Percentiles rank a stretch among this genome's conserved stretches.
phyloP scores from a whole-genome alignment of 2,797 vertebrate genomes.

The Crocidura indochinensis region DNA sequence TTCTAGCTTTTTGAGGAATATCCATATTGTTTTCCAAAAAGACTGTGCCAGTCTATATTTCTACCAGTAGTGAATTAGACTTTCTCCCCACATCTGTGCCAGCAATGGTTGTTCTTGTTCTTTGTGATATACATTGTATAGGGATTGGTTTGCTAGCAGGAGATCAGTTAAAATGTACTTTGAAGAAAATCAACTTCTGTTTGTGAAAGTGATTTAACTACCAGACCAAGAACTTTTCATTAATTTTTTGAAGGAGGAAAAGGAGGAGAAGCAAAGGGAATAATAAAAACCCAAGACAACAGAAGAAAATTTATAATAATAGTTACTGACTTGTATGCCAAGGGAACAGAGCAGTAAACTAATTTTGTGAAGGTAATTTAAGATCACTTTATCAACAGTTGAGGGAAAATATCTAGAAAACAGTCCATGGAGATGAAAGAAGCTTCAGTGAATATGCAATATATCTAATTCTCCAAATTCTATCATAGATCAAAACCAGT shows the following conservation, averaged over 20 bases:
- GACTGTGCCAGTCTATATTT: too few species aligned
- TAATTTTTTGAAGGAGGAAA: not conserved
- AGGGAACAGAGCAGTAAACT: not conserved
- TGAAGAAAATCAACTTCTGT: slow-evolving; percentile 80
- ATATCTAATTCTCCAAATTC: not conserved
- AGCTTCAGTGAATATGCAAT: not conserved
- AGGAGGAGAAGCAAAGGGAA: not conserved
- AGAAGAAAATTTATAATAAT: not conserved
- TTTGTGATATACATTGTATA: slow-evolving; percentile 77
- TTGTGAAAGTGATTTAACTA: slow-evolving; percentile 77
- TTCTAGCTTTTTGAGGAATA: too few species aligned
- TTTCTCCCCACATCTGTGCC: too few species aligned
- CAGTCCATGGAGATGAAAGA: not conserved
- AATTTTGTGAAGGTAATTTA: not conserved
- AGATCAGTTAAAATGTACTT: slow-evolving; percentile 83
- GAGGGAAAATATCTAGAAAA: slow-evolving; percentile 17
- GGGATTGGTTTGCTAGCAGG: slow-evolving; percentile 88
- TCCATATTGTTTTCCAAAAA: too few species aligned
- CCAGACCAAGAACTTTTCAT: slow-evolving; percentile 46
- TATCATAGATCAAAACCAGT: slow-evolving; percentile 48
- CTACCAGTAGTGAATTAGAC: too few species aligned
- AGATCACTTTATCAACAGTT: not conserved
- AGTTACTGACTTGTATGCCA: not conserved
- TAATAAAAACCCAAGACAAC: not conserved
- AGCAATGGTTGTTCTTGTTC: too few species aligned